Evolutionary conservation across 2,113 vertebrate genomes (phyloP).

Genomic region (Zeus faber): DNA sequence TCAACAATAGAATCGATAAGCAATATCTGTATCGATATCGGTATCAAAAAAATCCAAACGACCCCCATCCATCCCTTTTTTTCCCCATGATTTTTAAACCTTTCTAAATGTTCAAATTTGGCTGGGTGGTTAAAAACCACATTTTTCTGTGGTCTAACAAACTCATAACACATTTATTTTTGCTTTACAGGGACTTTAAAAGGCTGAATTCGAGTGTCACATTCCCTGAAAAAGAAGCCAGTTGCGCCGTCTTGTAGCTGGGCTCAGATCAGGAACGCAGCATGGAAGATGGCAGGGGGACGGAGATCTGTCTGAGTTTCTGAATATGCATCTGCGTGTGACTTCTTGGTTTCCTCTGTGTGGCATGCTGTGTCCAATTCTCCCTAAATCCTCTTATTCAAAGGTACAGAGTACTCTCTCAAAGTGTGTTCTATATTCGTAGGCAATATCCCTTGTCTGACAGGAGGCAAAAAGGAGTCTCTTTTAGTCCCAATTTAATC

Average conservation of each 20-base stretch:
- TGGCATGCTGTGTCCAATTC: conserved; percentile 10
- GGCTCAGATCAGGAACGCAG: background rate
- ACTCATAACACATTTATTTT: background rate
- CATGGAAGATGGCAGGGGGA: conserved; percentile 2
- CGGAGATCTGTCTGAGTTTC: conserved; percentile 11
- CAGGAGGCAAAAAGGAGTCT: background rate
- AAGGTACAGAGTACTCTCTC: conserved; percentile 1
- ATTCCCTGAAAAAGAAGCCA: conserved; percentile 8
- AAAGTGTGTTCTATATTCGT: background rate
- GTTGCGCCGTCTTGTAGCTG: conserved; percentile 1
- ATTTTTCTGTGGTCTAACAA: too few relatives aligned
- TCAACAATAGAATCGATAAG: too few relatives aligned
- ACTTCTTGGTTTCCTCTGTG: background rate
- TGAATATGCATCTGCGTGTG: conserved; percentile 7
- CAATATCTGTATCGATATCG: too few relatives aligned
- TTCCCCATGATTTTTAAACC: too few relatives aligned
- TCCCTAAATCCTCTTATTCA: conserved; percentile 8
- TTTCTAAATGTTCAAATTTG: too few relatives aligned
- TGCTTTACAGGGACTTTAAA: too few relatives aligned
- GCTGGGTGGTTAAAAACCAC: too few relatives aligned
- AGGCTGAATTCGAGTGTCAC: background rate
- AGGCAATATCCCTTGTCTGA: background rate
- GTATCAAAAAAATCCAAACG: too few relatives aligned
- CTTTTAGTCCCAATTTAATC: background rate
- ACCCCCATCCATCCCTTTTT: too few relatives aligned